Evolutionary conservation across 2,888 invertebrate species (phyloP).

Genomic region (Leptopterna dolabrata): DNA sequence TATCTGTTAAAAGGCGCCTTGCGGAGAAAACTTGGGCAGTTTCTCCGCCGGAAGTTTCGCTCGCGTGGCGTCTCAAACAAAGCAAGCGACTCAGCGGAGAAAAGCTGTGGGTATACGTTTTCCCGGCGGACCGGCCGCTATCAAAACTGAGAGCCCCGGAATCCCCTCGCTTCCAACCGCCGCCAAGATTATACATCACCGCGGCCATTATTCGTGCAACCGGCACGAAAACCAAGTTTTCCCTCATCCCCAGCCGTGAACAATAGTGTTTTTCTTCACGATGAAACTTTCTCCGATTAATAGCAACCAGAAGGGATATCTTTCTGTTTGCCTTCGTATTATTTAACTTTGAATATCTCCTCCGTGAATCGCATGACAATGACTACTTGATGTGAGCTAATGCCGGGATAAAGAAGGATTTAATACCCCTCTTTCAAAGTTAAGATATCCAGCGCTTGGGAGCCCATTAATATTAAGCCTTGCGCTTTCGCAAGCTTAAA

Average conservation of each 20-base stretch:
- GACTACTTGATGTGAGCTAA: constrained; percentile 45
- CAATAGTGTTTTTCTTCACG: constrained; percentile 42
- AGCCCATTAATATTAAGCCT: constrained; percentile 50
- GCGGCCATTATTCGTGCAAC: background rate
- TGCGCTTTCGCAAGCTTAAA: constrained; percentile 53
- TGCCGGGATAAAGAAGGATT: constrained; percentile 44
- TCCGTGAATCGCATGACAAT: constrained; percentile 47
- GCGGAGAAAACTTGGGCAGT: background rate
- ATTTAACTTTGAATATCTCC: constrained; percentile 43
- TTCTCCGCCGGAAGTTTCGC: background rate
- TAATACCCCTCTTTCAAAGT: constrained; percentile 44
- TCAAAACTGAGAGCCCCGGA: background rate
- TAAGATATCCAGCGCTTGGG: constrained; percentile 44
- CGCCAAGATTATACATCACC: background rate
- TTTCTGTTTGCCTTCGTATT: constrained; percentile 39
- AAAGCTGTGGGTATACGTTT: background rate
- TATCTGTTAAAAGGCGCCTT: background rate
- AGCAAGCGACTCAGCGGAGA: background rate
- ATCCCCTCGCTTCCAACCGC: background rate
- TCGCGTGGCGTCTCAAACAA: background rate
- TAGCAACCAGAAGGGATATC: constrained; percentile 30
- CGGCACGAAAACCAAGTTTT: constrained; percentile 30
- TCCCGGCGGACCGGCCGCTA: background rate
- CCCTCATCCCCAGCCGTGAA: background rate
- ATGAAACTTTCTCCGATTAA: constrained; percentile 36